Base-by-base conservation (phyloP, 2,113 vertebrate genomes). In the Nycticebus coucang region DNA sequence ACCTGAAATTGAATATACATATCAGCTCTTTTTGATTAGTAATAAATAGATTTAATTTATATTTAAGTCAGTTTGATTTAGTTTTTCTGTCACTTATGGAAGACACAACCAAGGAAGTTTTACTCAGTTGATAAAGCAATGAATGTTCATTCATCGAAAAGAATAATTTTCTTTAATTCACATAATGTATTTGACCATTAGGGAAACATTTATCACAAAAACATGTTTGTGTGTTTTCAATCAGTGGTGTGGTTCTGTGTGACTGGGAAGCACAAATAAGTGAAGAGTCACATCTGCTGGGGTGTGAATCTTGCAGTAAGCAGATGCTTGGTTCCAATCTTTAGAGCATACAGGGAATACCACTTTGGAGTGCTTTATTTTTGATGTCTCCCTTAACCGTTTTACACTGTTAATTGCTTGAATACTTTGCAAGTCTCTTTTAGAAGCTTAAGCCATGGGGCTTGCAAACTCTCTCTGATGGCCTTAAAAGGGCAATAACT, bases 361-460 rank as follows among this genome's bases (percentile, higher is more conserved):
- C 90, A 35, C 13, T 12, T 77, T 79, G 53, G 75, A 77, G 53
- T 26, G 18, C 10, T 91, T 26, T 69, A 22, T 69, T 79, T 78
- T 57, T 37, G 17, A 85, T 72, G 41, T 5, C 30, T 53, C 0
- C 11, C 28, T 75, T 85, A n/a, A 83, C 28, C 50, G 22, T 37
- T 87, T 86, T 57, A 62, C 33, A 41, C 30, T 75, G n/a, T 81
- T 53, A 93, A 75, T 62, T 92, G 82, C 80, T 92, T 57, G 55
- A 22, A 66, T 59, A 35, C 45, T 53, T 4, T 1, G 22, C 33
- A 91, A 82, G 35, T 33, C 50, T 87, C 7, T 84, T 93, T 94
- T 75, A 81, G 75, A 95, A 37, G 30, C 33, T 90, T 77, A 92
- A 90, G 41, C 11, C 50, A 21, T 28, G 30, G 37, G 41, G 17